Conservation (phyloP, 2,797 vertebrate genomes). For the Crax fasciolata region DNA sequence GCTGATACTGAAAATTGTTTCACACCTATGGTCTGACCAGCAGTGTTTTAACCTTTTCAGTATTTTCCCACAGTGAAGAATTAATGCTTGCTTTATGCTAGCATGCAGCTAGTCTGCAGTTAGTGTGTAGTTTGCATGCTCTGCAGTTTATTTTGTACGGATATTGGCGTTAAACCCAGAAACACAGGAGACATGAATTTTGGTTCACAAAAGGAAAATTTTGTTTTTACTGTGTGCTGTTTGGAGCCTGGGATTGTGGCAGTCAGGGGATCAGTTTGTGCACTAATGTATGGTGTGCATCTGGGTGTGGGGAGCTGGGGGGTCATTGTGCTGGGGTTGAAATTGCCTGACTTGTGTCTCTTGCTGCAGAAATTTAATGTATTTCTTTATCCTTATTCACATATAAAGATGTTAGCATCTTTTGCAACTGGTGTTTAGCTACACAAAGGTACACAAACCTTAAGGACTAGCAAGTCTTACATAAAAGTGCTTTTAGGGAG, state of each 20-base stretch:
- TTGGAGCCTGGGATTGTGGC: not conserved
- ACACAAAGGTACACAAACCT: not conserved
- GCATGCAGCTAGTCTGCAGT: not conserved
- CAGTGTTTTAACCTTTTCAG: conserved; percentile 14
- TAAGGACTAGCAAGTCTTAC: not conserved
- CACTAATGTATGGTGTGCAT: not conserved
- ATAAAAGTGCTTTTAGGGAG: conserved; percentile 21
- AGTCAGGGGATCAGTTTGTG: not conserved
- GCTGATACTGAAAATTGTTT: conserved; percentile 28
- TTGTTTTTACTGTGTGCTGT: not conserved
- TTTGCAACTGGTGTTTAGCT: not conserved
- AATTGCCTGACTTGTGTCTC: not conserved
- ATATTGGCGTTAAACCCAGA: not conserved
- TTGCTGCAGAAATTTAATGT: not conserved
- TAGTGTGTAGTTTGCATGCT: not conserved
- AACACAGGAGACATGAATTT: not conserved
- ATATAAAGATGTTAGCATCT: not conserved
- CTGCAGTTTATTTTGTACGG: not conserved
- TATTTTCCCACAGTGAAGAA: conserved; percentile 22
- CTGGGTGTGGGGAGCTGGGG: not conserved
- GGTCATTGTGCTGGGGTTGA: not conserved
- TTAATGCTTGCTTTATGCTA: conserved; percentile 45
- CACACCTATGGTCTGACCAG: conserved; percentile 36
- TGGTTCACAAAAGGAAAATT: not conserved
- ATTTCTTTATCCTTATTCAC: not conserved